A percentile compares a stretch with the other conserved stretches of the same genome.
Conservation (phyloP, 2,888 invertebrate genomes). For the Athetis lepigone region DNA sequence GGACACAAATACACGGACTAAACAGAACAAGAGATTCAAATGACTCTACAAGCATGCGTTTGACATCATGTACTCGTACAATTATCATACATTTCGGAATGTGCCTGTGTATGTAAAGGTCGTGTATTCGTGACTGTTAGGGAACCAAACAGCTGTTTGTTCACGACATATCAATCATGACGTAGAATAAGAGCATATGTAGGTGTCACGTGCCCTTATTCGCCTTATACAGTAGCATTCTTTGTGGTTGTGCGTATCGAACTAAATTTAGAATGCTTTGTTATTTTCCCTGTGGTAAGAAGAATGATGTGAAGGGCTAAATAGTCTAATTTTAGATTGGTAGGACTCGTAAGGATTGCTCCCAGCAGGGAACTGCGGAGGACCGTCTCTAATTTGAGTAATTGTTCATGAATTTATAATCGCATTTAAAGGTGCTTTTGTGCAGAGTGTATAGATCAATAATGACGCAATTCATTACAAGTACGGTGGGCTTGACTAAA, state of each 20-base stretch:
- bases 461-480: background rate
- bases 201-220: slow-evolving; percentile 58
- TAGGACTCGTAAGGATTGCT: background rate
- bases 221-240: slow-evolving; percentile 47
- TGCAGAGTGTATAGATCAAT: background rate
- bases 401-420: background rate
- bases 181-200: slow-evolving; percentile 25
- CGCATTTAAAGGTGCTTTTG: background rate
- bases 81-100: slow-evolving; percentile 30
- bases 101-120: slow-evolving; percentile 55
- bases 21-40: slow-evolving; percentile 5
- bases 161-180: slow-evolving; percentile 64
- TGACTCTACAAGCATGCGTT: slow-evolving; percentile 16
- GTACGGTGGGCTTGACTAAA: background rate
- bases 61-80: slow-evolving; percentile 23
- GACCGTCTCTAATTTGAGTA: background rate
- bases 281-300: slow-evolving; percentile 17
- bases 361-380: background rate
- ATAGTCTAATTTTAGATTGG: background rate
- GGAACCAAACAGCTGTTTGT: slow-evolving; percentile 42
- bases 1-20: background rate
- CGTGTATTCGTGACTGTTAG: slow-evolving; percentile 65
- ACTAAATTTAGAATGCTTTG: slow-evolving; percentile 25
- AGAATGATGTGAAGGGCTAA: slow-evolving; percentile 3
- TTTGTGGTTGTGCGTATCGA: slow-evolving; percentile 38